phyloP scores from a whole-genome alignment of 2,888 invertebrate species.

The Platycnemis pennipes region DNA sequence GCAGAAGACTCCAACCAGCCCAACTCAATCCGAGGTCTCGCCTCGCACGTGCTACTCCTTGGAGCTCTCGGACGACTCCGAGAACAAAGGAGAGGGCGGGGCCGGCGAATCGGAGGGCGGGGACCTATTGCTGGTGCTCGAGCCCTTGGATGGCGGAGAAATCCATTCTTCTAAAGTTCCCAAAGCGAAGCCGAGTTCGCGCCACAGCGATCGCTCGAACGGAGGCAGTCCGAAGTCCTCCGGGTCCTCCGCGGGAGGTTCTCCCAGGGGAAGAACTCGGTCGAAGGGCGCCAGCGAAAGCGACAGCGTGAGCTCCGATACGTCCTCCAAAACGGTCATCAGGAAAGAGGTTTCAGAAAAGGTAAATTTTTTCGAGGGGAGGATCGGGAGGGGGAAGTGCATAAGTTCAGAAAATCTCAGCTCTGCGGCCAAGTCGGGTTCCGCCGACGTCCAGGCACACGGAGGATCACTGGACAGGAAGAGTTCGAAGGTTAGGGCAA shows the following conservation, averaged over 20 bases:
- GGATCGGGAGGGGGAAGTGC: slow-evolving; percentile 75
- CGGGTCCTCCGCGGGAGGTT: slow-evolving; percentile 72
- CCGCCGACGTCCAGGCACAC: slow-evolving; percentile 65
- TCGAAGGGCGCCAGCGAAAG: slow-evolving; percentile 82
- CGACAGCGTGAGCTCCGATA: slow-evolving; percentile 87
- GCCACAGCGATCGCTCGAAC: slow-evolving; percentile 75
- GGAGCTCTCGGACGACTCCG: slow-evolving; percentile 78
- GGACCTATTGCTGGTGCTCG: slow-evolving; percentile 78
- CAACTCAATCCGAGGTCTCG: slow-evolving; percentile 76
- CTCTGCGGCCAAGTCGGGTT: slow-evolving; percentile 69
- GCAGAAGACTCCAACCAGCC: slow-evolving; percentile 70
- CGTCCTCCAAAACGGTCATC: slow-evolving; percentile 86
- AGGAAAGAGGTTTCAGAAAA: slow-evolving; percentile 85
- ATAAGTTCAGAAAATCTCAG: slow-evolving; percentile 73
- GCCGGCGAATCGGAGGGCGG: slow-evolving; percentile 59
- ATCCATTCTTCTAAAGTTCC: slow-evolving; percentile 76
- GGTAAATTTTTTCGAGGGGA: slow-evolving; percentile 88
- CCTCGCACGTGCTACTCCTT: slow-evolving; percentile 80
- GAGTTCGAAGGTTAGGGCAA: slow-evolving; percentile 68
- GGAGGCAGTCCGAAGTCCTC: neutral
- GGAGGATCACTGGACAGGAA: neutral
- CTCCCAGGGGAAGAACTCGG: slow-evolving; percentile 76
- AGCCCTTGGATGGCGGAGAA: slow-evolving; percentile 76
- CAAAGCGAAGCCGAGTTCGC: slow-evolving; percentile 79
- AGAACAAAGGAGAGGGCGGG: slow-evolving; percentile 64